A percentile compares a stretch with the other conserved stretches of the same genome.
These are phyloP conservation scores for Bucorvus abyssinicus DNA, from an alignment of 2,797 vertebrate species.

Conservation along the genomic window DNA sequence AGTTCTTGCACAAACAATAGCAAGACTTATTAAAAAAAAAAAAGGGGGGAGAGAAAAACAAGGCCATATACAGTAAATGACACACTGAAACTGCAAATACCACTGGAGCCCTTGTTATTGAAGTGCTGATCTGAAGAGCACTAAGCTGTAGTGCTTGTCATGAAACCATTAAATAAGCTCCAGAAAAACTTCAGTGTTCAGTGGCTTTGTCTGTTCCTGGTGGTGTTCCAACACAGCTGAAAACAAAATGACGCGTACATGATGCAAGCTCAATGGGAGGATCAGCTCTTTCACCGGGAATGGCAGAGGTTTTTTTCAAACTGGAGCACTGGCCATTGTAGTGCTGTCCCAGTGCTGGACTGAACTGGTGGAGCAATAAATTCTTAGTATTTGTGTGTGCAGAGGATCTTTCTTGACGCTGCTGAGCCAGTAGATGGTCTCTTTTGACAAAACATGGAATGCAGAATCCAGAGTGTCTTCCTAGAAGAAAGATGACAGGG, in stretches of 20 bases:
- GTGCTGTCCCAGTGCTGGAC: neutral
- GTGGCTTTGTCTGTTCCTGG: constrained; percentile 23
- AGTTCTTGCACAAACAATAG: neutral
- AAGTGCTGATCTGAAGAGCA: neutral
- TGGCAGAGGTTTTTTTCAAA: neutral
- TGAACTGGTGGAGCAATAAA: neutral
- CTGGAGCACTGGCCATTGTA: neutral
- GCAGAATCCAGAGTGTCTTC: neutral
- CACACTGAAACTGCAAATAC: neutral
- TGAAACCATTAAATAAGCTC: neutral
- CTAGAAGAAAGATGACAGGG: neutral
- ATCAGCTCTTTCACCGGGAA: neutral
- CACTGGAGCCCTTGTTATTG: neutral
- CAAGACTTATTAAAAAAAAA: neutral
- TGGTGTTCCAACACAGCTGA: neutral
- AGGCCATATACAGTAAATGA: neutral
- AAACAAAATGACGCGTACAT: neutral
- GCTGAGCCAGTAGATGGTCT: neutral
- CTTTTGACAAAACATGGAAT: neutral
- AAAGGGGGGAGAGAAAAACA: neutral
- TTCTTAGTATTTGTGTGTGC: accelerated
- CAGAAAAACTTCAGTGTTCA: neutral
- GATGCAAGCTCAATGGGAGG: neutral
- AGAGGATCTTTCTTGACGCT: neutral
- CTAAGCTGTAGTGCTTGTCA: neutral